A percentile compares a stretch with the other conserved stretches of the same genome.
These are phyloP conservation scores for Trachemys scripta DNA, from an alignment of 2,113 vertebrate genomes.

Conservation along the genomic window DNA sequence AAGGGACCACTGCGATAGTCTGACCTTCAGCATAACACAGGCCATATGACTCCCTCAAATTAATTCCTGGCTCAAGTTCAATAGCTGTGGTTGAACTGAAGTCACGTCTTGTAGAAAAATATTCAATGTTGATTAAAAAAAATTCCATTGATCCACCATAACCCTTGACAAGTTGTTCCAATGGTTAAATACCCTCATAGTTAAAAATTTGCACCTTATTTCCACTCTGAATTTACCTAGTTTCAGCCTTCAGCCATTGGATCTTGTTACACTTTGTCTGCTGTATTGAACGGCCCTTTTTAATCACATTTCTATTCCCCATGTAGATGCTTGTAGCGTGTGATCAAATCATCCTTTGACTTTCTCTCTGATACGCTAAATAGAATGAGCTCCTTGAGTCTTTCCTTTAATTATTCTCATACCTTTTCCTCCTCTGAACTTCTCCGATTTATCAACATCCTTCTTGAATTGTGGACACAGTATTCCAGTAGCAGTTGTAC, in stretches of 20 bases:
- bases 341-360: not conserved
- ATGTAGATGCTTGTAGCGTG: not conserved
- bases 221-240: not conserved
- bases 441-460: constrained; percentile 28
- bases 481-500: constrained; percentile 33
- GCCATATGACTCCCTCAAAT: not conserved
- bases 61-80: not conserved
- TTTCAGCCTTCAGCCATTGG: not conserved
- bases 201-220: not conserved
- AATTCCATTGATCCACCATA: not conserved
- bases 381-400: not conserved
- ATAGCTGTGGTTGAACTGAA: not conserved
- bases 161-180: not conserved
- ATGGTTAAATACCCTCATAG: too few relatives aligned
- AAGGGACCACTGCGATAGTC: not conserved
- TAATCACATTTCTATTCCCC: not conserved
- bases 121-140: not conserved
- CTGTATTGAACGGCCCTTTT: not conserved
- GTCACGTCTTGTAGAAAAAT: not conserved
- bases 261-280: not conserved
- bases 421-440: not conserved
- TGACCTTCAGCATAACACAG: not conserved
- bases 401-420: not conserved
- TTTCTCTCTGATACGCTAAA: not conserved
- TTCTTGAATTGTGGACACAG: constrained; percentile 30